Conservation (phyloP, 1,140 invertebrate genomes). For the Chrysoperla carnea region DNA sequence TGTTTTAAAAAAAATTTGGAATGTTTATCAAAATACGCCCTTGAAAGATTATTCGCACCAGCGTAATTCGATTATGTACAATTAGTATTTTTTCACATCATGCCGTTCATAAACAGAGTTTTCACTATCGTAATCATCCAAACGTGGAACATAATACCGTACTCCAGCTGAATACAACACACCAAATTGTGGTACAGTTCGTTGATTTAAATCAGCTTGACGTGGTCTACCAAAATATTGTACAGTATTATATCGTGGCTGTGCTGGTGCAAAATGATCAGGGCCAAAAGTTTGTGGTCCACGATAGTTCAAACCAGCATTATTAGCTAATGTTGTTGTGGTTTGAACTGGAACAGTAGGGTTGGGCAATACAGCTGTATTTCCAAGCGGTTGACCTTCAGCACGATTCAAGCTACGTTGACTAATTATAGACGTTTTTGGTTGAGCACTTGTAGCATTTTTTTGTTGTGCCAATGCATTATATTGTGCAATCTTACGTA, state of each 20-base stretch:
- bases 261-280: background rate
- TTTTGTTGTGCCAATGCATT: conserved; percentile 9
- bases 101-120: conserved; percentile 18
- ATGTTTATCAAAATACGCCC: too few species aligned
- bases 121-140: conserved; percentile 11
- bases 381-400: background rate
- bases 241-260: background rate
- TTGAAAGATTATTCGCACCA: too few species aligned
- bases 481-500: conserved; percentile 4
- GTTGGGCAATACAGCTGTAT: background rate
- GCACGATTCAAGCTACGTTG: background rate
- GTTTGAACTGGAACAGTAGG: conserved; percentile 7
- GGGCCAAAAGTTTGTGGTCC: conserved; percentile 18
- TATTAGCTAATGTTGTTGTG: conserved; percentile 8
- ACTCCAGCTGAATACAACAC: conserved; percentile 18
- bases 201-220: conserved; percentile 3
- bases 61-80: too few species aligned
- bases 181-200: conserved; percentile 18
- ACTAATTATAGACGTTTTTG: background rate
- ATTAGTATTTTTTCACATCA: conserved; percentile 14
- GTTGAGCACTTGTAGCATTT: background rate
- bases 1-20: too few species aligned
- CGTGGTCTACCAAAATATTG: conserved; percentile 1
- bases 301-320: conserved; percentile 13
- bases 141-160: conserved; percentile 20